These are phyloP conservation scores for Choreutis nemorana DNA, from an alignment of 2,888 invertebrate species.

Conservation along the genomic window DNA sequence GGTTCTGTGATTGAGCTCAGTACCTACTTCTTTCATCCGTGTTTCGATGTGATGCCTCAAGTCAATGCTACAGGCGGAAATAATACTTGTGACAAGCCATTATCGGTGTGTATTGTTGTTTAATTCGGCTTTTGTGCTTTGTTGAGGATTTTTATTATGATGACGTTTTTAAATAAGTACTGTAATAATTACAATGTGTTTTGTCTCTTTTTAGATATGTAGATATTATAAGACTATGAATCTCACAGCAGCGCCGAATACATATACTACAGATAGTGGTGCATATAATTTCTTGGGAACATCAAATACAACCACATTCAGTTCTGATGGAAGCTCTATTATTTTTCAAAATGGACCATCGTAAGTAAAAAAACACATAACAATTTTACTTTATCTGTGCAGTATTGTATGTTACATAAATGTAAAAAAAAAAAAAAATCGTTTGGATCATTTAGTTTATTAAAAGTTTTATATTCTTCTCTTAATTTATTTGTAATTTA, in stretches of 20 bases:
- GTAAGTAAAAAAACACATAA: slow-evolving; percentile 25
- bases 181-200: background rate
- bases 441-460: no score
- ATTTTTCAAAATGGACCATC: slow-evolving; percentile 38
- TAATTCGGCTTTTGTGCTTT: slow-evolving; percentile 8
- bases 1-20: slow-evolving; percentile 24
- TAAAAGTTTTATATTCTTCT: no score
- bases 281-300: slow-evolving; percentile 31
- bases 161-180: slow-evolving; percentile 2
- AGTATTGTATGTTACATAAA: background rate
- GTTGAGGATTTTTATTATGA: slow-evolving; percentile 6
- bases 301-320: slow-evolving; percentile 25
- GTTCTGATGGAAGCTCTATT: slow-evolving; percentile 30
- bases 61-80: slow-evolving; percentile 17
- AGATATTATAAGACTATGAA: slow-evolving; percentile 24
- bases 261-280: slow-evolving; percentile 20
- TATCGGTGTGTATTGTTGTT: slow-evolving; percentile 30
- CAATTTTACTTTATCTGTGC: background rate
- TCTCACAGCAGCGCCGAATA: slow-evolving; percentile 8
- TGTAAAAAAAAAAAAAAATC: no score
- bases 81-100: slow-evolving; percentile 23
- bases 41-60: slow-evolving; percentile 28
- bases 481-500: no score
- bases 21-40: slow-evolving; percentile 51
- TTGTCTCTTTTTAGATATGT: slow-evolving; percentile 33